Evolutionary conservation across 2,113 vertebrate genomes (phyloP).

Genomic region (Xenopus laevis): DNA sequence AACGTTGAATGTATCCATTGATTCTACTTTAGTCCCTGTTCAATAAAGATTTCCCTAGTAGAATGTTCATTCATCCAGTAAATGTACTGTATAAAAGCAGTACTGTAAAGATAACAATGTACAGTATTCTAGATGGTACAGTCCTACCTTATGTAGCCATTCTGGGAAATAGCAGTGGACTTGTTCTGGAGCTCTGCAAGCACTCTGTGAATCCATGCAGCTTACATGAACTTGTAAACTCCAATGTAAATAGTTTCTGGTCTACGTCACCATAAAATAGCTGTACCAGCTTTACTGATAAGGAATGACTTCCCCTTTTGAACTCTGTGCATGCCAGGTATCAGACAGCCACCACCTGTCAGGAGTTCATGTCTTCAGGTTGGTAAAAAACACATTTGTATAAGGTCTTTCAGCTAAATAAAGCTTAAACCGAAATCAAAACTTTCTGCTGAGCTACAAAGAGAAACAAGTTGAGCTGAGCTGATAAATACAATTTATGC

Average conservation of each 20-base stretch:
- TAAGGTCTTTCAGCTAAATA: background rate
- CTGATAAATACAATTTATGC: background rate
- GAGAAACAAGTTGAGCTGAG: background rate
- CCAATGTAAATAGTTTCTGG: conserved; percentile 10
- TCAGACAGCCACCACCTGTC: background rate
- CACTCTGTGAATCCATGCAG: background rate
- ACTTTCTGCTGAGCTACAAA: background rate
- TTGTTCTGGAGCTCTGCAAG: background rate
- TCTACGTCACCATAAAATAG: background rate
- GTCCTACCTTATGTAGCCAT: conserved; percentile 1
- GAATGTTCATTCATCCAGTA: too few relatives aligned
- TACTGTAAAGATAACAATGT: background rate
- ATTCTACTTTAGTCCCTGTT: too few relatives aligned
- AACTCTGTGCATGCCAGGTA: background rate
- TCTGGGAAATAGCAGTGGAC: background rate
- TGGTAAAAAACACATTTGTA: background rate
- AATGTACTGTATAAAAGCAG: too few relatives aligned
- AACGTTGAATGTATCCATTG: too few relatives aligned
- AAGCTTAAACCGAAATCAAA: background rate
- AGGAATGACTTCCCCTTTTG: conserved; percentile 19
- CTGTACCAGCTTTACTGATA: conserved; percentile 12
- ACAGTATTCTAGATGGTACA: background rate
- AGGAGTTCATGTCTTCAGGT: too few relatives aligned
- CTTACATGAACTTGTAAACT: conserved; percentile 11
- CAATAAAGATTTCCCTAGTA: too few relatives aligned